phyloP scores from a whole-genome alignment of 2,113 vertebrate genomes.

The Ptychochromis oligacanthus region DNA sequence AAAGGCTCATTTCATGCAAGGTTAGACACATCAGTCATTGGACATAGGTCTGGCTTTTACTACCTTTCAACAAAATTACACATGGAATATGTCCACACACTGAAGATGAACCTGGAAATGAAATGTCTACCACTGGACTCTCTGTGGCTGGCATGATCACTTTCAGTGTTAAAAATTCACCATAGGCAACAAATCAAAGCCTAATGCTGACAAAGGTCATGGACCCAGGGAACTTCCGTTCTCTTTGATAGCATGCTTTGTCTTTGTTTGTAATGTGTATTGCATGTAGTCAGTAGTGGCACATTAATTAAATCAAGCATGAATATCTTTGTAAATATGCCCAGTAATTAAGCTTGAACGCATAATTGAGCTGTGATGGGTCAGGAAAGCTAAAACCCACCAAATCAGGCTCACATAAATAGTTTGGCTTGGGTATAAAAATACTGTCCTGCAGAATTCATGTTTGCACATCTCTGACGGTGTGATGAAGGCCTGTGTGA shows the following conservation, averaged over 20 bases:
- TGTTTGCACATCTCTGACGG: conserved; percentile 41
- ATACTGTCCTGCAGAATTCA: conserved; percentile 7
- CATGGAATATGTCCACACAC: conserved; percentile 63
- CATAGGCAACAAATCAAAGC: conserved; percentile 48
- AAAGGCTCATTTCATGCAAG: conserved; percentile 81
- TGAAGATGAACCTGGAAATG: conserved; percentile 67
- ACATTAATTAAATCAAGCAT: conserved; percentile 55
- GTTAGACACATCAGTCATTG: conserved; percentile 81
- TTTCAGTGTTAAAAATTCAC: conserved; percentile 45
- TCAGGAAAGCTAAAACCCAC: conserved; percentile 33
- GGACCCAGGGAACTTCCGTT: conserved; percentile 35
- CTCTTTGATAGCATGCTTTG: conserved; percentile 38
- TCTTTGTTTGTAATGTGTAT: conserved; percentile 38
- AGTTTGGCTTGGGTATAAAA: conserved; percentile 16
- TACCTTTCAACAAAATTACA: conserved; percentile 75
- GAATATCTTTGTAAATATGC: conserved; percentile 54
- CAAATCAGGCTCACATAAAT: conserved; percentile 33
- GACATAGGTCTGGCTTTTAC: conserved; percentile 68
- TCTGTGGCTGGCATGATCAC: conserved; percentile 37
- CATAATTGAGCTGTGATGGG: conserved; percentile 41
- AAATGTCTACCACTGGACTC: conserved; percentile 58
- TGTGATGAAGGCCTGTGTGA: conserved; percentile 23
- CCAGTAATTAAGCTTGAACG: conserved; percentile 59
- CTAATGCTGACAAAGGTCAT: conserved; percentile 49
- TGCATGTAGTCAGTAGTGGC: conserved; percentile 27